Evolutionary conservation across 2,888 invertebrate species (phyloP), one percentile per base, ranked within the genome.

Genomic region (Macrophya alboannulata): DNA sequence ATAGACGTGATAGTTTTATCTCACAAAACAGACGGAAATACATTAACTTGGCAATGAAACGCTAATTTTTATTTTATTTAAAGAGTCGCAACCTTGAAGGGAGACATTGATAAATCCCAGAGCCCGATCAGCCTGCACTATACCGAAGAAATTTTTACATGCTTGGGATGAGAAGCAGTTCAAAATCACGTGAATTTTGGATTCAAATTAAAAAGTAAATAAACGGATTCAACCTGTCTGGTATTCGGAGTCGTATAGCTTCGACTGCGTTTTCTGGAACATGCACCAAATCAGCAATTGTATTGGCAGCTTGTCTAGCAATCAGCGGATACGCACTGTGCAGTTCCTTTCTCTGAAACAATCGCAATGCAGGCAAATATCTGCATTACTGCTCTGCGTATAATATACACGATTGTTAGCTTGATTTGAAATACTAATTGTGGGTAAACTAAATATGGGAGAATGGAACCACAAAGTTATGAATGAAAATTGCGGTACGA

Each of bases 191-290:
- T 21, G 12, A 74, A n/a, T 45, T 21, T 45, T 43, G 15, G 9
- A 25, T 25, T 9, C 17, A 21, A 12, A 62, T 25, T 74, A 3
- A 15, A 45, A 21, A 21, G 21, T 25, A 25, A n/a, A n/a, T 45
- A 25, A 43, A 45, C 0, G 45, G 12, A 21, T 45, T 45, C 25
- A 88, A 94, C 94, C 93, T 92, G 85, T 93, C 93, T 12, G 94
- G 91, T 83, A 95, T 91, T 87, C 90, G 89, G 1, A 94, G 88
- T 71, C 90, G 87, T 0, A 95, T 90, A 10, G 94, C 94, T 89
- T 94, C 93, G 71, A 91, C 93, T 83, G 92, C 92, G 89, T 92
- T 91, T 90, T 94, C 94, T 2, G 95, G 94, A 90, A 94, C 92
- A 59, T 94, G 93, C 15, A 94, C 87, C 40, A 95, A 86, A 87